phyloP scores from a whole-genome alignment of 2,113 vertebrate species.

The Microtus montanus region DNA sequence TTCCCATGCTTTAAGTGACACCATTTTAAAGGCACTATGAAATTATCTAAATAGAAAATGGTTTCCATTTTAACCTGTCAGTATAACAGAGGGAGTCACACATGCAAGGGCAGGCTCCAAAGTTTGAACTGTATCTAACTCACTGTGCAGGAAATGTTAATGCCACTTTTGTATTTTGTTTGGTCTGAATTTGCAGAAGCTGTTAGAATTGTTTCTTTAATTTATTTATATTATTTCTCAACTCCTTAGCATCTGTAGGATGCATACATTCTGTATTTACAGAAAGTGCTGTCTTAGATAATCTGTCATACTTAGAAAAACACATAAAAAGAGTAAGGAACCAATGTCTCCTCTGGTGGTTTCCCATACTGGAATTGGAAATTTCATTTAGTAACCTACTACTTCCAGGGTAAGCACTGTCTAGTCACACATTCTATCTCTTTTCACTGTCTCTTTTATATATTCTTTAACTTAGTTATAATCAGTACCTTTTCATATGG shows the following conservation, averaged over 20 bases:
- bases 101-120: background rate
- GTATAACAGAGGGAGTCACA: background rate
- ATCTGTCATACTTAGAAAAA: background rate
- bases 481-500: background rate
- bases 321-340: conserved; percentile 24
- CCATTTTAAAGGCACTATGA: background rate
- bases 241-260: conserved; percentile 38
- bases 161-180: background rate
- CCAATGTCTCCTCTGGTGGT: background rate
- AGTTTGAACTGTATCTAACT: conserved; percentile 28
- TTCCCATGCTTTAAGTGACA: background rate
- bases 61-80: conserved; percentile 4
- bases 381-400: background rate
- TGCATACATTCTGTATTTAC: background rate
- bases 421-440: background rate
- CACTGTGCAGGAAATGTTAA: conserved; percentile 11
- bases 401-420: background rate
- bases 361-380: background rate
- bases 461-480: background rate
- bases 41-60: background rate
- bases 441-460: background rate
- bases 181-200: conserved; percentile 36
- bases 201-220: background rate
- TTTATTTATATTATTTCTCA: background rate
- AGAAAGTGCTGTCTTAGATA: background rate